Conservation (phyloP, 2,888 invertebrate species). For the Augochlorella aurata region DNA sequence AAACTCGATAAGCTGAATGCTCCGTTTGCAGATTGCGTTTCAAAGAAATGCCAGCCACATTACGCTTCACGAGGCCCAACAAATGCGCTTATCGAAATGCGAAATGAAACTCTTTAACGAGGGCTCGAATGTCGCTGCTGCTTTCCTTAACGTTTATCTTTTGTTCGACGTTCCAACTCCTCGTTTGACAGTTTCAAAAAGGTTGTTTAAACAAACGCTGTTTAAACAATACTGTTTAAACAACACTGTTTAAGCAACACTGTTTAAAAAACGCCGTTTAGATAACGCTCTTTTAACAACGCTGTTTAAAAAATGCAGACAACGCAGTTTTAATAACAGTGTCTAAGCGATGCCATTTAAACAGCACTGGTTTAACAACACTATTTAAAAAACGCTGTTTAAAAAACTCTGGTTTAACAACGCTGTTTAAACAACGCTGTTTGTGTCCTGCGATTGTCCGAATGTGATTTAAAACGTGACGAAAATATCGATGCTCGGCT, state of each 20-base stretch:
- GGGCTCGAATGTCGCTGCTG: constrained; percentile 4
- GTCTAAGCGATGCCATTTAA: no score
- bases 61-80: not conserved
- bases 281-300: not conserved
- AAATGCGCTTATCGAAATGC: constrained; percentile 10
- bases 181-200: not conserved
- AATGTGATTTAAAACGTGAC: not conserved
- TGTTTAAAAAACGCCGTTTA: no score
- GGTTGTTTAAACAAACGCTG: no score
- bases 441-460: not conserved
- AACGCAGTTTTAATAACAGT: no score
- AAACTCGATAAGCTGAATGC: constrained; percentile 19
- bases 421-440: not conserved
- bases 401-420: no score
- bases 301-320: no score
- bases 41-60: not conserved
- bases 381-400: no score
- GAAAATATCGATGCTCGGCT: not conserved
- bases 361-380: no score
- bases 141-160: not conserved
- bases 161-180: not conserved
- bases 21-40: constrained; percentile 1
- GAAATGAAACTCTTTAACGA: not conserved
- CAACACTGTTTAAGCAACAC: not conserved
- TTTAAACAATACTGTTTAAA: not conserved